These are phyloP conservation scores for Staurois parvus DNA, from an alignment of 2,797 vertebrate genomes.

Conservation along the genomic window DNA sequence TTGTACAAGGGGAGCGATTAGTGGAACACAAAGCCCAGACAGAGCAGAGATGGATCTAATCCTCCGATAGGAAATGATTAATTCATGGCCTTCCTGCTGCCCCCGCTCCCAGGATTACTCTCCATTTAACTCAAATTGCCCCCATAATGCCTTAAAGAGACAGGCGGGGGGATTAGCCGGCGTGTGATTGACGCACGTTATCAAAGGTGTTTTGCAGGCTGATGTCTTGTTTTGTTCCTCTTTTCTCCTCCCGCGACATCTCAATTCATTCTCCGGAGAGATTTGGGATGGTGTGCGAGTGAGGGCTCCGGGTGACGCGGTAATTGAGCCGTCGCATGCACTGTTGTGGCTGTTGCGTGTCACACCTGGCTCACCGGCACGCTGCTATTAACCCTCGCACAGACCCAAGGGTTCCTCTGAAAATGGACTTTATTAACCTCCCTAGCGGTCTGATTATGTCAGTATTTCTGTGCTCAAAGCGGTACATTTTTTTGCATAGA, in stretches of 20 bases:
- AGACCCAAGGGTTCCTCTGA: too few relatives aligned
- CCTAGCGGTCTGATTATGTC: too few relatives aligned
- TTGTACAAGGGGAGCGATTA: constrained; percentile 22
- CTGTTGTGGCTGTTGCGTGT: neutral
- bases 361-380: too few relatives aligned
- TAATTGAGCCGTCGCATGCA: neutral
- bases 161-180: neutral
- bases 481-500: too few relatives aligned
- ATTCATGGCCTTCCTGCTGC: neutral
- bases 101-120: neutral
- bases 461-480: too few relatives aligned
- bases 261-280: neutral
- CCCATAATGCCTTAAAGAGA: neutral
- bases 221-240: neutral
- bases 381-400: too few relatives aligned
- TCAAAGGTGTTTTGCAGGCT: neutral
- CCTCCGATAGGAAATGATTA: constrained; percentile 6
- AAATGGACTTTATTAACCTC: too few relatives aligned
- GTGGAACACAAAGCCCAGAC: neutral
- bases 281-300: neutral
- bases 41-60: constrained; percentile 5
- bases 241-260: neutral
- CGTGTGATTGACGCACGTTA: neutral
- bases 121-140: neutral
- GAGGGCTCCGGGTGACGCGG: neutral